A percentile compares a stretch with the other conserved stretches of the same genome.
These are phyloP conservation scores for Chlorops oryzae DNA, from an alignment of 1,140 invertebrate genomes.

Conservation along the genomic window DNA sequence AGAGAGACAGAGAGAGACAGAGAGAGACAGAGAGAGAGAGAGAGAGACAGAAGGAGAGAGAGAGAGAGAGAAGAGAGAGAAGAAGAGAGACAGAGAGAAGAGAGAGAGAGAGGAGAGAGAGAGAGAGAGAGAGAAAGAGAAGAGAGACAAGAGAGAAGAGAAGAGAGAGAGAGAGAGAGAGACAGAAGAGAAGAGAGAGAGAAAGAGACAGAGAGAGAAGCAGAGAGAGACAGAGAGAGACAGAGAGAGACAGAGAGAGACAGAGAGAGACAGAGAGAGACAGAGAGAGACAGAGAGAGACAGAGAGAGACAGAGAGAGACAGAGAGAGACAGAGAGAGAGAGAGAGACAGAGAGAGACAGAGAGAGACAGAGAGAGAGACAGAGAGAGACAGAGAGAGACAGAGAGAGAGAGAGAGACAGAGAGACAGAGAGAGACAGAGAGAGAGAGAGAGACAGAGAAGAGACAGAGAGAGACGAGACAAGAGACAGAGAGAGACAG, in stretches of 20 bases:
- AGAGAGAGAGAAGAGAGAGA: conserved; percentile 1
- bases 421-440: not conserved
- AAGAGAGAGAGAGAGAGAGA: too few species aligned
- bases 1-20: too few species aligned
- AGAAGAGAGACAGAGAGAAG: not conserved
- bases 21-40: conserved; percentile 6
- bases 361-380: not conserved
- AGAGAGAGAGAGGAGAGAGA: not conserved
- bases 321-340: not conserved
- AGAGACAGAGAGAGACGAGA: not conserved
- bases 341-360: not conserved
- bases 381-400: not conserved
- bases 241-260: not conserved
- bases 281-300: not conserved
- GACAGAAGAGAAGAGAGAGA: too few species aligned
- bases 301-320: not conserved
- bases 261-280: not conserved
- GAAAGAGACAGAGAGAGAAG: too few species aligned
- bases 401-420: not conserved
- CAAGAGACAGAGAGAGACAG: too few species aligned
- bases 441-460: not conserved
- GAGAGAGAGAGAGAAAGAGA: too few species aligned
- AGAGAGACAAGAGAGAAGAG: too few species aligned
- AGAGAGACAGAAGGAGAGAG: too few species aligned
- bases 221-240: not conserved